phyloP scores from a whole-genome alignment of 30 jellyfish, hydroid and myxozoan genomes.

The Mastigias papua region DNA sequence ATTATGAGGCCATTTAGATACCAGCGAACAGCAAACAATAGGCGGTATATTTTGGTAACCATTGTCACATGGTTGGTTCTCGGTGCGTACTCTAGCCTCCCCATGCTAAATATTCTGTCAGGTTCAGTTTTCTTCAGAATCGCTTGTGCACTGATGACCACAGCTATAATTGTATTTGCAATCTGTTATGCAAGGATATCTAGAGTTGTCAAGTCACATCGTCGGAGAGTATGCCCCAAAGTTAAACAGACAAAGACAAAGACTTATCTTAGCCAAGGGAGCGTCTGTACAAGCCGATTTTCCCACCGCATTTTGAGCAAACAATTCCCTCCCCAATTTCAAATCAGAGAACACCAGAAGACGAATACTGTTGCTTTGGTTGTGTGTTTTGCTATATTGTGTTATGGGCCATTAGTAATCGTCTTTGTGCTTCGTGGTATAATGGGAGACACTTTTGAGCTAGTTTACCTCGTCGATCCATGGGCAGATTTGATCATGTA shows the following conservation, averaged over 20 bases:
- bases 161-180: neutral
- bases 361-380: conserved; percentile 35
- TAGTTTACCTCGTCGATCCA: conserved; percentile 49
- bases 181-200: conserved; percentile 32
- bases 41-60: neutral
- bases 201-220: conserved; percentile 31
- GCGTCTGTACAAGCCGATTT: neutral
- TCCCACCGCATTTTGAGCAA: neutral
- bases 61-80: conserved; percentile 20
- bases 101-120: conserved; percentile 14
- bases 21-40: conserved; percentile 4
- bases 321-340: neutral
- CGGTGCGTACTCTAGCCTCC: conserved; percentile 25
- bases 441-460: conserved; percentile 44
- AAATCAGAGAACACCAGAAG: conserved; percentile 19
- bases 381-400: conserved; percentile 12
- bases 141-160: conserved; percentile 30
- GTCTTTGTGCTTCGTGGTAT: conserved; percentile 50
- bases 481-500: conserved; percentile 62
- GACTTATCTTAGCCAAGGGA: neutral
- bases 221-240: conserved; percentile 30
- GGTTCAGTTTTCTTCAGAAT: conserved; percentile 36
- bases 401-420: conserved; percentile 41
- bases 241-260: neutral
- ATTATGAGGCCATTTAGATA: conserved; percentile 47